Evolutionary conservation across 2,888 invertebrate genomes (phyloP).

Genomic region (Ichneumoninae sp.): DNA sequence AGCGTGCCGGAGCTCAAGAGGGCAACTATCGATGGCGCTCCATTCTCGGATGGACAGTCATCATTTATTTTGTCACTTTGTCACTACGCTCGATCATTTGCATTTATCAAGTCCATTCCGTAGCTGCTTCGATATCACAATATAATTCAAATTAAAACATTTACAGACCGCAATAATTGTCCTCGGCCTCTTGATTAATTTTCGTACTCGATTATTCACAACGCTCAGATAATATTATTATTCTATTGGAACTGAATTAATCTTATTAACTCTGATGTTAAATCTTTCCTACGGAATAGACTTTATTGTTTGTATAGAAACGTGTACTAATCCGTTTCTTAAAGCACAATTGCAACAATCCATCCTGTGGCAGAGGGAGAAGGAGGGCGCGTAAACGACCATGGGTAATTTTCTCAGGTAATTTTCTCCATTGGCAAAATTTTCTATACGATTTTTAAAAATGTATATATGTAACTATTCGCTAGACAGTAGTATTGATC

Average conservation of each 20-base stretch:
- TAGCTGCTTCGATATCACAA: neutral
- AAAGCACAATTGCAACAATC: neutral
- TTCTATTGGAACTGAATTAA: neutral
- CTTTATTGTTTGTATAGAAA: neutral
- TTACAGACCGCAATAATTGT: neutral
- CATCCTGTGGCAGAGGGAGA: neutral
- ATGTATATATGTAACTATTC: neutral
- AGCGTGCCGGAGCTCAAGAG: conserved; percentile 19
- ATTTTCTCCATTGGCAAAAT: neutral
- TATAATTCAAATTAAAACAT: neutral
- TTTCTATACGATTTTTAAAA: neutral
- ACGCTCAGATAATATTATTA: too few species aligned
- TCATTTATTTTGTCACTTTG: conserved; percentile 13
- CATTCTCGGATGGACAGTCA: conserved; percentile 20
- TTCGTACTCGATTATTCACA: neutral
- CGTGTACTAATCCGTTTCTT: neutral
- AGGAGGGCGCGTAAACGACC: neutral
- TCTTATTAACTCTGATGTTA: neutral
- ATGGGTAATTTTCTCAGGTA: neutral
- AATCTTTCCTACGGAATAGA: neutral
- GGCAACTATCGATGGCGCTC: conserved; percentile 23
- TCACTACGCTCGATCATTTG: neutral
- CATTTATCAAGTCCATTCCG: neutral
- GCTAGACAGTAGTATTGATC: neutral
- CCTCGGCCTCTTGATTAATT: neutral